Evolutionary conservation across 2,113 vertebrate species (phyloP).

Genomic region (Podarcis raffonei): DNA sequence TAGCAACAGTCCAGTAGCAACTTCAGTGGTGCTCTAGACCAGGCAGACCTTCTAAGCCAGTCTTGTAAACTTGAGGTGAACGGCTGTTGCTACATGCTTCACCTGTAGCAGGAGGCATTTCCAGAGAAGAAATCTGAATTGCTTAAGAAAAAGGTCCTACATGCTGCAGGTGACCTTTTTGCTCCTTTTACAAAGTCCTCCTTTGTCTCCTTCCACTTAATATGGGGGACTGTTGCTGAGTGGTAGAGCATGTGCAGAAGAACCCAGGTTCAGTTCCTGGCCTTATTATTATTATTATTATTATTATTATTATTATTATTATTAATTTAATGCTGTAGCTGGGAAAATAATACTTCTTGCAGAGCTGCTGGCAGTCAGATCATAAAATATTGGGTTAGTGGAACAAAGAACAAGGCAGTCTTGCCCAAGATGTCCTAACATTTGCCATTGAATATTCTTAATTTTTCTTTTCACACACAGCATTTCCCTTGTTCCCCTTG

Average conservation of each 20-base stretch:
- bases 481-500: background rate
- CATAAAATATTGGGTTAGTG: background rate
- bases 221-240: too few species aligned
- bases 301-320: too few species aligned
- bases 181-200: background rate
- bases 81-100: background rate
- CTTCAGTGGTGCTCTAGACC: too few species aligned
- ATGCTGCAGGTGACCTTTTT: background rate
- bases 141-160: background rate
- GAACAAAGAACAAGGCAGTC: background rate
- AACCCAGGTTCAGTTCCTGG: too few species aligned
- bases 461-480: background rate
- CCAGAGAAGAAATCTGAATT: background rate
- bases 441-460: background rate
- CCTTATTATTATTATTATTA: too few species aligned
- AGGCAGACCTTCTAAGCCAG: too few species aligned
- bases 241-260: too few species aligned
- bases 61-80: too few species aligned
- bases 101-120: background rate
- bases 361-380: too few species aligned
- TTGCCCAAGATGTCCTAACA: background rate
- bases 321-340: too few species aligned
- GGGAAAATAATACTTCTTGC: too few species aligned
- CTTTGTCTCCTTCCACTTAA: background rate
- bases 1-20: too few species aligned